Conservation (phyloP, 2,797 vertebrate genomes). For the Anabacerthia variegaticeps region DNA sequence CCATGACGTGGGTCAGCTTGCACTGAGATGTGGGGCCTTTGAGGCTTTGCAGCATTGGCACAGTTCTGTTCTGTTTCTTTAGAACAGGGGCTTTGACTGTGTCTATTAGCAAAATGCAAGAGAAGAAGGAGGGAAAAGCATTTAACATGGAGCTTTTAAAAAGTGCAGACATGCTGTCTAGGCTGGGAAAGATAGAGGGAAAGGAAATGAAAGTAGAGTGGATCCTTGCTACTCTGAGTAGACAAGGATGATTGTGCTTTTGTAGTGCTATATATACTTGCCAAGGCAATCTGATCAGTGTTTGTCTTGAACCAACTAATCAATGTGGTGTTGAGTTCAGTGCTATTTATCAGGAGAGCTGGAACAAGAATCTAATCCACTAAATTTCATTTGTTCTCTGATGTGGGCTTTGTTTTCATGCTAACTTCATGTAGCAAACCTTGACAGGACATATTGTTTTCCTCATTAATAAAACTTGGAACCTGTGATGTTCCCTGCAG, state of each 20-base stretch:
- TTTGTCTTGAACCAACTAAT: conserved; percentile 54
- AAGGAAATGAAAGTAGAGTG: neutral
- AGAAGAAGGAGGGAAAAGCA: neutral
- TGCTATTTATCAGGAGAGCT: conserved; percentile 50
- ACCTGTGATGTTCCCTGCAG: conserved; percentile 26
- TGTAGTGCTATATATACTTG: conserved; percentile 16
- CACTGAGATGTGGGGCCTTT: neutral
- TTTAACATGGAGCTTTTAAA: neutral
- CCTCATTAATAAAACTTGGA: conserved; percentile 54
- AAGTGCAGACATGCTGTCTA: neutral
- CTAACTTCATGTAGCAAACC: conserved; percentile 28
- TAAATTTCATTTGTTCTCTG: conserved; percentile 47
- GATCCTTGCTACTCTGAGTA: neutral
- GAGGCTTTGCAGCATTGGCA: neutral
- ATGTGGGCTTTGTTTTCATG: conserved; percentile 43
- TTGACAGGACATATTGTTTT: conserved; percentile 48
- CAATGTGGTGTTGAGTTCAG: conserved; percentile 48
- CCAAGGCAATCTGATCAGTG: conserved; percentile 47
- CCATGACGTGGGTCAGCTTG: neutral
- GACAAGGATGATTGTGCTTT: neutral
- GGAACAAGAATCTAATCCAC: conserved; percentile 23
- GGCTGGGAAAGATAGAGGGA: neutral
- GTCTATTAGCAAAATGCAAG: neutral
- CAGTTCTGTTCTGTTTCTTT: neutral
- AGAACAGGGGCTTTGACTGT: neutral